Evolutionary conservation across 2,888 invertebrate species (phyloP).

Genomic region (Baccha elongata): DNA sequence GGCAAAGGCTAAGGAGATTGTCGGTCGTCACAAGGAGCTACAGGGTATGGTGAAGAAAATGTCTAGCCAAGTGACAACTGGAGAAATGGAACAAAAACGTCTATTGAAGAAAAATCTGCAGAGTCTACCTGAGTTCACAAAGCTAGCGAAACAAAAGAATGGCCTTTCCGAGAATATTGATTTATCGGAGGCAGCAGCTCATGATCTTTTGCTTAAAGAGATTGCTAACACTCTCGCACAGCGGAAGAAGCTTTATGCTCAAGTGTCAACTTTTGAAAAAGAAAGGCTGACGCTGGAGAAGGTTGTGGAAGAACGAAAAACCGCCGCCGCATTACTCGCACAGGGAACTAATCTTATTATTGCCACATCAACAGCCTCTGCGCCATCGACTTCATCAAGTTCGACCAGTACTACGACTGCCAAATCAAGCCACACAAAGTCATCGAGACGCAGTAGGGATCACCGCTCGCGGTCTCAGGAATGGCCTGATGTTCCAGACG

Average conservation of each 20-base stretch:
- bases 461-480: conserved; percentile 92
- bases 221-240: conserved; percentile 92
- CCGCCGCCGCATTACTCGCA: conserved; percentile 79
- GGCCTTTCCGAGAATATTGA: conserved; percentile 83
- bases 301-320: conserved; percentile 86
- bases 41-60: conserved; percentile 94
- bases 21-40: conserved; percentile 94
- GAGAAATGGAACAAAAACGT: conserved; percentile 89
- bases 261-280: conserved; percentile 90
- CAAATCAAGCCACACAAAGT: conserved; percentile 79
- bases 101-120: conserved; percentile 89
- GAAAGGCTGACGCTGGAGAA: conserved; percentile 90
- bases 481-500: conserved; percentile 95
- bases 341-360: conserved; percentile 81
- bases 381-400: conserved; percentile 59
- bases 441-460: conserved; percentile 87
- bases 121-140: conserved; percentile 87
- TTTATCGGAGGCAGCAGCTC: conserved; percentile 87
- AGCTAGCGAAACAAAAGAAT: conserved; percentile 84
- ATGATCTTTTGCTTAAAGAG: conserved; percentile 92
- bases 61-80: conserved; percentile 89
- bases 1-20: conserved; percentile 95
- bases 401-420: conserved; percentile 75
- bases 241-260: conserved; percentile 91
- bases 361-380: conserved; percentile 75